Conservation (phyloP, 2,113 vertebrate genomes). For the Triplophysa tibetana region DNA sequence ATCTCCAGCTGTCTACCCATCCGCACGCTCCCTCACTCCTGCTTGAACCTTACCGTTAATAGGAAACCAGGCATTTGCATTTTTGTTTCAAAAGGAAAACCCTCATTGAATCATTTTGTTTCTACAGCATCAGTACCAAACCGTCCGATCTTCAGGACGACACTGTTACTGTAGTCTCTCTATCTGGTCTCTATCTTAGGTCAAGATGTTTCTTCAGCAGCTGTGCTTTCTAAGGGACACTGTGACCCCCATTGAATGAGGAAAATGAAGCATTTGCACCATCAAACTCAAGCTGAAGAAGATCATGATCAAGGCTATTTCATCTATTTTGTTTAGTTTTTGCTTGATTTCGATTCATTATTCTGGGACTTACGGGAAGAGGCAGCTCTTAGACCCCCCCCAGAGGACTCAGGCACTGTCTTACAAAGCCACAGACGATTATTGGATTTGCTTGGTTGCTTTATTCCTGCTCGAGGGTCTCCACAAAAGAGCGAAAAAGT, state of each 20-base stretch:
- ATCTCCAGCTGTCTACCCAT: conserved; percentile 2
- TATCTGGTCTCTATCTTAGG: not conserved
- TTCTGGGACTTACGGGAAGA: not conserved
- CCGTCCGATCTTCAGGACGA: not conserved
- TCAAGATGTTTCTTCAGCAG: not conserved
- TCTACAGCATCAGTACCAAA: not conserved
- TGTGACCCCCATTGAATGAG: not conserved
- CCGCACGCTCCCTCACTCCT: not conserved
- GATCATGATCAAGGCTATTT: conserved; percentile 27
- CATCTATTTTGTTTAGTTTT: not conserved
- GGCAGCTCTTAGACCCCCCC: conserved; percentile 28
- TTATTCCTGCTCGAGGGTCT: conserved; percentile 31
- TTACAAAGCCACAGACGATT: conserved; percentile 40
- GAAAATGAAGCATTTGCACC: not conserved
- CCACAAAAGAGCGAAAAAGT: conserved; percentile 8
- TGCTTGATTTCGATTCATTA: conserved; percentile 34
- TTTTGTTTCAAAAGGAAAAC: not conserved
- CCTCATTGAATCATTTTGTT: not conserved
- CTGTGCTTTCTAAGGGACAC: not conserved
- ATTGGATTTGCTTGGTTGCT: conserved; percentile 47
- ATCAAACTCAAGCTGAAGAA: not conserved
- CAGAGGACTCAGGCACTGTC: conserved; percentile 36
- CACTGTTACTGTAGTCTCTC: no score
- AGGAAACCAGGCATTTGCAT: not conserved
- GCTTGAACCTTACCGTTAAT: conserved; percentile 1